Base-by-base conservation (phyloP, 2,797 vertebrate species). In the Rhynchonycteris naso region DNA sequence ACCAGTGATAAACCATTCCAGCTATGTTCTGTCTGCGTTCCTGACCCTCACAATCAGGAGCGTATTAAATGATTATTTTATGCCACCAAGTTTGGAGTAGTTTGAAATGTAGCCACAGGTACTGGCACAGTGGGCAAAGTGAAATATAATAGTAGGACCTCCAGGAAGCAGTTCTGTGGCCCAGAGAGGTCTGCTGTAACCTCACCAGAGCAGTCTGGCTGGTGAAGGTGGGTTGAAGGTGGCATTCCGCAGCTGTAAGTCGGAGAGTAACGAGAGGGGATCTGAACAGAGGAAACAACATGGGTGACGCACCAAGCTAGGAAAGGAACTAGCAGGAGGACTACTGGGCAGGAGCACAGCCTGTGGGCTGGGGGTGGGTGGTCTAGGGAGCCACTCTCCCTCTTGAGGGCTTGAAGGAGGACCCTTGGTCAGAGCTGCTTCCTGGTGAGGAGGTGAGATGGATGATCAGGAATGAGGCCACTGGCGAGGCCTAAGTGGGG, bases 161-260 rank as follows among this genome's bases (percentile, higher is more conserved):
- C 6, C 0, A 26, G 58, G 61, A 28, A 88, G 71, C 43, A 16
- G 54, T 18, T n/a, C 10, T 26, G 0, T 7, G 30, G 30, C n/a
- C 9, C n/a, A 66, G 47, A 59, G 7, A 16, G 4, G 68, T 16
- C 69, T 16, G 68, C 68, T 6, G 65, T 72, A 30, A 5, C 4
- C 38, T 24, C 68, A 38, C 33, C 59, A 13, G 47, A 35, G 43
- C 9, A 7, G 56, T 22, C 54, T n/a, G 82, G 43, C 58, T 30
- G 13, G 0, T 15, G 66, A 12, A 26, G 63, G 33, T 47, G 52
- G 33, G 13, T 0, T 15, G 66, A 12, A 26, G 69, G 33, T 47
- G 52, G 30, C 22, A 11, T 35, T 65, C 16, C 12, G 52, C 15
- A 30, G 9, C 28, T 61, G 5, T 24, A 38, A 50, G 2, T 5